Percentiles rank a stretch among this genome's conserved stretches.
Evolutionary conservation across 2,888 invertebrate genomes (phyloP).

Genomic region (Matsumyia berberina): DNA sequence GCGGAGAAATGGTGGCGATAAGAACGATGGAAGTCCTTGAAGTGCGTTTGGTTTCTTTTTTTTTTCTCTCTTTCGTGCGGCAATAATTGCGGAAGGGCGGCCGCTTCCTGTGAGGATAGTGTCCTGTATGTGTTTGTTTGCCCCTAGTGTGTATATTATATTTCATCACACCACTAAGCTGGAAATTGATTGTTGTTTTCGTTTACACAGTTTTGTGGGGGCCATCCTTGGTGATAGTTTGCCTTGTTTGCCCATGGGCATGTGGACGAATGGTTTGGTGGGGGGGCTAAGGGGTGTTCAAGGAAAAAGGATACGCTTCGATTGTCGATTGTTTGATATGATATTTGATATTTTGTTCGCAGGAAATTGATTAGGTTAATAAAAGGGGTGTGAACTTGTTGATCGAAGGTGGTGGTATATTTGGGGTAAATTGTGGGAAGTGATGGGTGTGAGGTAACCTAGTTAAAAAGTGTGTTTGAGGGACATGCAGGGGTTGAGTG

Average conservation of each 20-base stretch:
- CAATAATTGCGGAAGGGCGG: constrained; percentile 33
- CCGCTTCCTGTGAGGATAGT: neutral
- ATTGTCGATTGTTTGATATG: constrained; percentile 58
- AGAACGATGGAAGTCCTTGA: constrained; percentile 45
- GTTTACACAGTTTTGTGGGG: constrained; percentile 31
- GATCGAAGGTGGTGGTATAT: constrained; percentile 47
- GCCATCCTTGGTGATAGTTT: constrained; percentile 13
- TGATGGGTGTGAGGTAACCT: neutral
- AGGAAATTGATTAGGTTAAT: constrained; percentile 59
- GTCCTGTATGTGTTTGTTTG: constrained; percentile 19
- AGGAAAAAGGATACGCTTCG: constrained; percentile 32
- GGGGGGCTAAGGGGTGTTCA: neutral
- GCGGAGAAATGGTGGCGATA: constrained; percentile 46
- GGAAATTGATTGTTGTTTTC: constrained; percentile 64
- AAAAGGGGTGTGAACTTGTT: constrained; percentile 63
- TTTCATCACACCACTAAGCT: constrained; percentile 62
- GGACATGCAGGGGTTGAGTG: too few species aligned
- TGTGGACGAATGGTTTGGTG: too few species aligned
- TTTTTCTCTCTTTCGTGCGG: neutral
- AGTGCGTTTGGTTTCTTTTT: constrained; percentile 61
- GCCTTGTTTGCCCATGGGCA: constrained; percentile 12
- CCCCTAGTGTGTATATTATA: constrained; percentile 47
- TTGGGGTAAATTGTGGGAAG: neutral
- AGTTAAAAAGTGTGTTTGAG: neutral
- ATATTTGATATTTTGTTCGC: constrained; percentile 62